A percentile compares a stretch with the other conserved stretches of the same genome.
Evolutionary conservation across 2,888 invertebrate genomes (phyloP).

Genomic region (Tachina grossa): DNA sequence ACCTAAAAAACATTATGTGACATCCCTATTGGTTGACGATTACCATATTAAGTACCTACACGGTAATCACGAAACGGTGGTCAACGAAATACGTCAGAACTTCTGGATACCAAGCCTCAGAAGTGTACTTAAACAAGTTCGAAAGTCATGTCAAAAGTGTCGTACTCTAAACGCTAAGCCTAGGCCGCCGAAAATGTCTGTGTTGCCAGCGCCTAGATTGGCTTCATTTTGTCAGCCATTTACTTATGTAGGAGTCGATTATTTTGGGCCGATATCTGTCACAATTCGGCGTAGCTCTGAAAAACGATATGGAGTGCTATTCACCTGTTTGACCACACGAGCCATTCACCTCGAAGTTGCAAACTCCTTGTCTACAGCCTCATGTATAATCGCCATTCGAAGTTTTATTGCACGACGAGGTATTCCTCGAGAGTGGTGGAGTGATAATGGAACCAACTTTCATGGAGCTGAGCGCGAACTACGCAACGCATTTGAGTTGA

Average conservation of each 20-base stretch:
- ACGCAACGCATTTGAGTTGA: neutral
- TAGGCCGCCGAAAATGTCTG: slow-evolving; percentile 35
- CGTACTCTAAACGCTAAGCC: slow-evolving; percentile 30
- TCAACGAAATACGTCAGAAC: slow-evolving; percentile 40
- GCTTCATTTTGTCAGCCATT: slow-evolving; percentile 43
- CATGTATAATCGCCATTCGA: too few relatives aligned
- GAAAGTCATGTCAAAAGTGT: slow-evolving; percentile 46
- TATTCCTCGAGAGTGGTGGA: too few relatives aligned
- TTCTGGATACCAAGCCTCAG: slow-evolving; percentile 24
- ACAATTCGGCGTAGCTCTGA: too few relatives aligned
- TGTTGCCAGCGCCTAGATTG: slow-evolving; percentile 34
- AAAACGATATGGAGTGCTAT: slow-evolving; percentile 57
- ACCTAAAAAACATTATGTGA: slow-evolving; percentile 13
- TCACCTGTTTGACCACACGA: too few relatives aligned
- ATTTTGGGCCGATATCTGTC: too few relatives aligned
- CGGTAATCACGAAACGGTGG: slow-evolving; percentile 38
- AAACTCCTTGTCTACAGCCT: too few relatives aligned
- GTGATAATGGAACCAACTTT: slow-evolving; percentile 66
- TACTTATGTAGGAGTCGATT: too few relatives aligned
- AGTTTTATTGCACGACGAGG: too few relatives aligned
- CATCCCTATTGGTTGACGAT: neutral
- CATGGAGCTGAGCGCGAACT: slow-evolving; percentile 35
- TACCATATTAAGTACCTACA: slow-evolving; percentile 33
- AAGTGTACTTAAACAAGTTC: slow-evolving; percentile 1
- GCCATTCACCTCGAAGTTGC: too few relatives aligned